Evolutionary conservation across 2,113 vertebrate species (phyloP).

Genomic region (Tachysurus fulvidraco): DNA sequence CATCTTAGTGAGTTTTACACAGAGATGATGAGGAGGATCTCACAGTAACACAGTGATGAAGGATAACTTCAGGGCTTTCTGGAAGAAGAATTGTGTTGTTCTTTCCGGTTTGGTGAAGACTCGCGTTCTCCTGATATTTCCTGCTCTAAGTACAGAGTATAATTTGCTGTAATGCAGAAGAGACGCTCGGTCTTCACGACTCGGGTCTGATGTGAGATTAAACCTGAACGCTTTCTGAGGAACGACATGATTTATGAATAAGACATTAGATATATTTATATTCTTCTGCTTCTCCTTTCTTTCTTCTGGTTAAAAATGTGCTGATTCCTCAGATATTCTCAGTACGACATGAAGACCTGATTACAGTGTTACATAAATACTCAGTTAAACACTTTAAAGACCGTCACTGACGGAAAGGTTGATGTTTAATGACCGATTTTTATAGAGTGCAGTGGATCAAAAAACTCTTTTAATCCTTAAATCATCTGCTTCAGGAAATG

Average conservation of each 20-base stretch:
- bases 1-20: not conserved
- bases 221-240: not conserved
- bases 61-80: not conserved
- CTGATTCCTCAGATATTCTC: not conserved
- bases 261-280: no score
- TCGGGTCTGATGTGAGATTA: not conserved
- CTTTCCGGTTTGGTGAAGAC: not conserved
- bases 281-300: not conserved
- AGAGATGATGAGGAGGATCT: not conserved
- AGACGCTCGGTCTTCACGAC: not conserved
- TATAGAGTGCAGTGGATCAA: not conserved
- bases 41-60: not conserved
- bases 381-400: not conserved
- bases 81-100: not conserved
- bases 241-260: no score
- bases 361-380: not conserved
- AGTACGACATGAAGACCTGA: not conserved
- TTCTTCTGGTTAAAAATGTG: not conserved
- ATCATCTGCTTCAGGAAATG: no score
- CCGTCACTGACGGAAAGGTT: no score
- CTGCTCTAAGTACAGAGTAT: not conserved
- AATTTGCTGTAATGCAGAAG: not conserved
- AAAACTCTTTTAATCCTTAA: not conserved
- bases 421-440: not conserved
- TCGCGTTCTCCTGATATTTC: not conserved